Evolutionary conservation across 2,888 invertebrate species (phyloP).

Genomic region (Hypolimnas misippus): DNA sequence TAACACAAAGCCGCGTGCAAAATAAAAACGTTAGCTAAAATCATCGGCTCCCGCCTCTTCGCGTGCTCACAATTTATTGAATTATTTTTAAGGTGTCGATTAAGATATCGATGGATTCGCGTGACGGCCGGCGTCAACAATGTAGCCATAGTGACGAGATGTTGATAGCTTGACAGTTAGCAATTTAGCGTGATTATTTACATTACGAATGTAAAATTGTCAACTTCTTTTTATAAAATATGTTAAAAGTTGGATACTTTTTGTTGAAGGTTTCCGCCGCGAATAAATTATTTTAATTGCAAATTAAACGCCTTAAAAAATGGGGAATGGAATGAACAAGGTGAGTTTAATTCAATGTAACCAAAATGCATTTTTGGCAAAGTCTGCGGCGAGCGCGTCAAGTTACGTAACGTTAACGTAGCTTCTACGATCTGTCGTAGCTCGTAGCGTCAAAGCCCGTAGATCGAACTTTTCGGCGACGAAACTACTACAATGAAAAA

Average conservation of each 20-base stretch:
- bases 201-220: conserved; percentile 16
- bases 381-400: conserved; percentile 41
- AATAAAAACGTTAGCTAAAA: conserved; percentile 34
- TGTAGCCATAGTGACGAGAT: conserved; percentile 81
- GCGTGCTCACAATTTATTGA: conserved; percentile 42
- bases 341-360: conserved; percentile 74
- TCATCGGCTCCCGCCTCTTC: conserved; percentile 28
- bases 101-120: conserved; percentile 59
- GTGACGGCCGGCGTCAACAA: conserved; percentile 76
- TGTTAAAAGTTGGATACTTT: conserved; percentile 57
- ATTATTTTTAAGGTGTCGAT: conserved; percentile 51
- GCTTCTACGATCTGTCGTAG: conserved; percentile 42
- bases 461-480: conserved; percentile 24
- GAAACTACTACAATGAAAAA: conserved; percentile 6
- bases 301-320: conserved; percentile 45
- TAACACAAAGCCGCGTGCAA: conserved; percentile 46
- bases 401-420: conserved; percentile 56
- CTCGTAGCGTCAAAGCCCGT: conserved; percentile 35
- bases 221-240: conserved; percentile 52
- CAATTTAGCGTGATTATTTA: conserved; percentile 49
- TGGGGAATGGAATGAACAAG: conserved; percentile 97
- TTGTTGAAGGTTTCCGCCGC: conserved; percentile 49
- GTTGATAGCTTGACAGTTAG: conserved; percentile 71
- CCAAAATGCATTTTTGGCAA: conserved; percentile 34
- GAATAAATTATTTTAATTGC: conserved; percentile 59